Evolutionary conservation across 2,888 invertebrate species (phyloP), one percentile per base, ranked within the genome.

Genomic region (Barypeithes pellucidus): DNA sequence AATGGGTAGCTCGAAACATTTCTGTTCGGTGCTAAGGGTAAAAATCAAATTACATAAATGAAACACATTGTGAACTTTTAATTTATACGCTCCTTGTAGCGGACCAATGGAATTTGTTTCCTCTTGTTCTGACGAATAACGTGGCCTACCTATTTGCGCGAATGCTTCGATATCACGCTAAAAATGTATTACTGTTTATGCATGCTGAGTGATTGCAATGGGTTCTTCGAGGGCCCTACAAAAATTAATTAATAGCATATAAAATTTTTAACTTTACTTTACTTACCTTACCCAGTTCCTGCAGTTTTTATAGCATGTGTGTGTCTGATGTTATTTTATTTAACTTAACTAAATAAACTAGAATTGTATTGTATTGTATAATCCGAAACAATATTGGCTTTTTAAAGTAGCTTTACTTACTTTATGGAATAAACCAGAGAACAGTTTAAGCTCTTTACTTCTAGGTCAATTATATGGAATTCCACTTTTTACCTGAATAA

Each of bases 31-130:
- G 60, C 61, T 68, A 67, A 80, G 83, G 83, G 83, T 82, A 83
- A 84, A 85, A 86, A 85, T 85, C 85, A 85, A 85, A 86, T 86
- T 84, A 85, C 85, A 85, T 85, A 86, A 85, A 85, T 85, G 85
- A 86, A 86, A 85, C 85, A 85, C 84, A 85, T 83, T 85, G 85
- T 83, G 83, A 85, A 85, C 82, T 85, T 85, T 83, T 84, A 86
- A 85, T 85, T 85, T 85, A 85, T 84, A 76, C 82, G 80, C 76
- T 75, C 45, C 73, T 60, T 73, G 45, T 16, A 66, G 74, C 79
- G 73, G 76, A 73, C 75, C 75, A 83, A 81, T 81, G 76, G 83
- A 78, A 79, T 83, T 67, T 67, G 76, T 60, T 60, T 16, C 29
- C 54, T 78, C 79, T 81, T 81, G 78, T 77, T 79, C 72, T 76